These are phyloP conservation scores for Ailuropoda melanoleuca DNA, from an alignment of 2,113 vertebrate species.

Conservation along the genomic window DNA sequence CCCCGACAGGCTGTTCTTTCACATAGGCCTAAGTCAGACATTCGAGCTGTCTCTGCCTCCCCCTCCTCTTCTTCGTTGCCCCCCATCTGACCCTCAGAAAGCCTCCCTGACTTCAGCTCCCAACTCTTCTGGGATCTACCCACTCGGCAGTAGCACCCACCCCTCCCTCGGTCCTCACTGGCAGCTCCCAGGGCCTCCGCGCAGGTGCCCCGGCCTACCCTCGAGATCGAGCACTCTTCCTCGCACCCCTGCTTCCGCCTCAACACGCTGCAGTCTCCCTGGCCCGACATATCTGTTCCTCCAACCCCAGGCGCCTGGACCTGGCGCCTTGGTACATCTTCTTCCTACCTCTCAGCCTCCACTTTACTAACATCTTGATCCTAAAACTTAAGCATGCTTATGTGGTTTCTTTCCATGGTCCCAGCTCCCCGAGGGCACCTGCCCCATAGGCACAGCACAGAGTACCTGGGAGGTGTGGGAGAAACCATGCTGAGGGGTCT, in stretches of 20 bases:
- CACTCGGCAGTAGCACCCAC: neutral
- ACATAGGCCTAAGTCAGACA: neutral
- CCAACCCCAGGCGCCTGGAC: neutral
- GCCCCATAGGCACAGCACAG: neutral
- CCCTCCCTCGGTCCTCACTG: neutral
- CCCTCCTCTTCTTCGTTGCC: too few species aligned
- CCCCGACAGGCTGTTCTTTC: neutral
- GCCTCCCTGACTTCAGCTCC: neutral
- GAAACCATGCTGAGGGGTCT: neutral
- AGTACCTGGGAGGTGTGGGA: neutral
- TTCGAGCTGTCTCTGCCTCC: neutral
- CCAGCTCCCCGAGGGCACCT: neutral
- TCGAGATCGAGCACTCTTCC: neutral
- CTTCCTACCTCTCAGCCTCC: neutral
- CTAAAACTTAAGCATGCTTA: neutral
- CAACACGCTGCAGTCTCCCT: neutral
- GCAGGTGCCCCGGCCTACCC: neutral
- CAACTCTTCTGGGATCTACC: neutral
- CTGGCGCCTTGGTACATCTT: neutral
- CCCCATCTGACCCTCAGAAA: neutral
- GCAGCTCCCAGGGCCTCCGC: neutral
- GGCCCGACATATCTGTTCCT: neutral
- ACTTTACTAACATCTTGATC: neutral
- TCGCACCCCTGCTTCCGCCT: neutral
- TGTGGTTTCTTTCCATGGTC: neutral